phyloP scores from a whole-genome alignment of 2,797 vertebrate genomes.

The Chiroxiphia lanceolata region DNA sequence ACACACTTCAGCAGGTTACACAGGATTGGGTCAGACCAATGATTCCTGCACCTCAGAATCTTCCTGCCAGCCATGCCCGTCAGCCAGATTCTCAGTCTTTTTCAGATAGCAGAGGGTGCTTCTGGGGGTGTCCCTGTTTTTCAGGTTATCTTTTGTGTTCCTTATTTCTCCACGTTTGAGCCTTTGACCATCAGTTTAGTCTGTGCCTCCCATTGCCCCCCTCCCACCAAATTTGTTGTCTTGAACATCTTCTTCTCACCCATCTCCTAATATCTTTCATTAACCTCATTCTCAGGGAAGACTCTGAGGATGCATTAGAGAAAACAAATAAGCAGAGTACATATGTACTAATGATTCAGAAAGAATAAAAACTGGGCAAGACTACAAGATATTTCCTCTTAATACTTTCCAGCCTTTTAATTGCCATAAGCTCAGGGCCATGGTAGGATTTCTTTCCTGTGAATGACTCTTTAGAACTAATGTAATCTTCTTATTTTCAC shows the following conservation, averaged over 20 bases:
- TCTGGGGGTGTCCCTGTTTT: not conserved
- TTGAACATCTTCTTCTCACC: not conserved
- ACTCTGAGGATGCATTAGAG: not conserved
- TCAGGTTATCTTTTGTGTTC: not conserved
- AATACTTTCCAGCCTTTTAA: not conserved
- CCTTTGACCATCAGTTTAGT: not conserved
- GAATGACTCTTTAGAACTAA: not conserved
- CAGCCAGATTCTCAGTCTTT: not conserved
- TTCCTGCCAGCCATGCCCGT: not conserved
- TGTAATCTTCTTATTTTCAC: not conserved
- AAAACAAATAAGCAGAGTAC: not conserved
- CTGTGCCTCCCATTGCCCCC: accelerated
- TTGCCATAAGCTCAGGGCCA: not conserved
- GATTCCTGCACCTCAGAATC: not conserved
- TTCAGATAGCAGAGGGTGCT: not conserved
- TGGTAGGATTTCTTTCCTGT: not conserved
- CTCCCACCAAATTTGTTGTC: accelerated
- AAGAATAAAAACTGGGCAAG: not conserved
- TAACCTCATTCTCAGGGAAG: not conserved
- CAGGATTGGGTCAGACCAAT: not conserved
- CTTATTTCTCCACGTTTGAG: not conserved
- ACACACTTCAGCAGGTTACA: not conserved
- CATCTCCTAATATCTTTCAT: not conserved
- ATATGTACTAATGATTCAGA: not conserved
- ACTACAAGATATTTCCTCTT: not conserved